These are phyloP conservation scores for Regulus satrapa DNA, from an alignment of 2,113 vertebrate genomes.

Conservation along the genomic window DNA sequence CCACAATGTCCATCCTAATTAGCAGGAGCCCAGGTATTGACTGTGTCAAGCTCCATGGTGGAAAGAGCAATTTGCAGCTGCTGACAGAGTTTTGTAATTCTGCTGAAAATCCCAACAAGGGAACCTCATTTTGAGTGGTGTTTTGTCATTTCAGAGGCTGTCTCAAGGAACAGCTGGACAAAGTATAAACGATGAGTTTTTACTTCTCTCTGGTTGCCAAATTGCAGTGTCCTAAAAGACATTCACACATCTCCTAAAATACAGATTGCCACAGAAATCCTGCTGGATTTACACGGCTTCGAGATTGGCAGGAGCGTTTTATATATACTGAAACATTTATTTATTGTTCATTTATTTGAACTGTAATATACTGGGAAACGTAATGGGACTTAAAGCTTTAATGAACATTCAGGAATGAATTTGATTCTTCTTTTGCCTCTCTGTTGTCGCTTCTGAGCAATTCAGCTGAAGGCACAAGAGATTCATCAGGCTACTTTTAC, in stretches of 20 bases:
- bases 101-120: neutral
- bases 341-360: neutral
- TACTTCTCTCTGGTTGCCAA: neutral
- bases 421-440: neutral
- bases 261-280: neutral
- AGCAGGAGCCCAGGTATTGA: neutral
- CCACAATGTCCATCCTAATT: neutral
- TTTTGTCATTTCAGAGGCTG: neutral
- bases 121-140: neutral
- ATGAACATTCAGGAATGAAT: neutral
- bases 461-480: neutral
- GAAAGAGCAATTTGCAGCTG: conserved; percentile 18
- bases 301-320: neutral
- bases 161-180: neutral
- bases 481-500: neutral
- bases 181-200: neutral
- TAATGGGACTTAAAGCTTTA: neutral
- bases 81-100: neutral
- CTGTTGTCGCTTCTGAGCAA: neutral
- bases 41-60: neutral
- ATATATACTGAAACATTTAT: neutral
- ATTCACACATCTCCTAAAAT: neutral
- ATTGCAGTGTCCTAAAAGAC: neutral
- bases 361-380: neutral
- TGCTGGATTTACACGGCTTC: neutral